These are phyloP conservation scores for Oenanthe oenanthe DNA, from an alignment of 2,113 vertebrate species.

Conservation along the genomic window DNA sequence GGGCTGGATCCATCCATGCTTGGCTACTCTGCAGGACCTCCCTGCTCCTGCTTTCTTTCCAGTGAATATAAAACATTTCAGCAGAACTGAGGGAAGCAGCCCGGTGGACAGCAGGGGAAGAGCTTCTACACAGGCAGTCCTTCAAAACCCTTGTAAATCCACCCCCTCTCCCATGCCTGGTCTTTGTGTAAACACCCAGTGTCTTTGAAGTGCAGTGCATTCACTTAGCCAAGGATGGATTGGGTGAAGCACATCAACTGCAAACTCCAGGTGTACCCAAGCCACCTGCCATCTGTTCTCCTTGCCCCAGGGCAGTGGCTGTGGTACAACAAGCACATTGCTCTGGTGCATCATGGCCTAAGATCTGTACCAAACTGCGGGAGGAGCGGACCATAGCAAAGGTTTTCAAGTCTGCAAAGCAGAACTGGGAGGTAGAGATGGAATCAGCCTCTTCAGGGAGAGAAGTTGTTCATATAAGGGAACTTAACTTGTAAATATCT, in stretches of 20 bases:
- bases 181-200: background rate
- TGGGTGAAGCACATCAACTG: background rate
- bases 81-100: background rate
- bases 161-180: background rate
- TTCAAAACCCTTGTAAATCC: background rate
- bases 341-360: fast-evolving
- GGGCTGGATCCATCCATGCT: background rate
- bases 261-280: background rate
- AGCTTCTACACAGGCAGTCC: background rate
- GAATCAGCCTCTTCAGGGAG: background rate
- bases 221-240: background rate
- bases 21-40: background rate
- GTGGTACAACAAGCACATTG: background rate
- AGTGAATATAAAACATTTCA: background rate
- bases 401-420: background rate
- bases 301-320: background rate
- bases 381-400: background rate
- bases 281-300: background rate
- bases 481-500: background rate
- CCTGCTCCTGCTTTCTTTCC: background rate
- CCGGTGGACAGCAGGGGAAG: background rate
- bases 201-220: background rate
- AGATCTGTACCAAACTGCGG: background rate
- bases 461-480: background rate
- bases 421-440: background rate